Evolutionary conservation across 2,113 vertebrate species (phyloP).

Genomic region (Nymphicus hollandicus): DNA sequence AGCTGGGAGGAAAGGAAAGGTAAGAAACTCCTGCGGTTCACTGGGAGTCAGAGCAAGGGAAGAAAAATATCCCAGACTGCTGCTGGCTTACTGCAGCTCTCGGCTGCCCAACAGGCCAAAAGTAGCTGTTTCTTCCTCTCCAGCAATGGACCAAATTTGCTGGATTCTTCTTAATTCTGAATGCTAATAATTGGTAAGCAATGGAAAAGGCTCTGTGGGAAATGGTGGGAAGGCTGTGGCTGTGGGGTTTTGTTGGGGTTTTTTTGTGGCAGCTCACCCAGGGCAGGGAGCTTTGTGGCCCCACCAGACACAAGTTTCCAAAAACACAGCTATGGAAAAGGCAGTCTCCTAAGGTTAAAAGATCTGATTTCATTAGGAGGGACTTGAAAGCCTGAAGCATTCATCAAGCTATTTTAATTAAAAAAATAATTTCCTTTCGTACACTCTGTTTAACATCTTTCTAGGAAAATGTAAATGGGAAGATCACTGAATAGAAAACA

Average conservation of each 20-base stretch:
- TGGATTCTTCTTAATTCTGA: not conserved
- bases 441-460: not conserved
- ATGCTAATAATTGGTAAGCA: not conserved
- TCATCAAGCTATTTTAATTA: conserved; percentile 28
- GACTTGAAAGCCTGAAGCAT: not conserved
- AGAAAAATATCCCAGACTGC: not conserved
- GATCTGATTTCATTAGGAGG: not conserved
- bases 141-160: not conserved
- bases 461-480: not conserved
- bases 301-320: not conserved
- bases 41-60: not conserved
- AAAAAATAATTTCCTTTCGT: conserved; percentile 1
- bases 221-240: not conserved
- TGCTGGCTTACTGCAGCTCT: not conserved
- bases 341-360: not conserved
- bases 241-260: not conserved
- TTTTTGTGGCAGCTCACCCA: not conserved
- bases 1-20: not conserved
- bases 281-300: not conserved
- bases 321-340: not conserved
- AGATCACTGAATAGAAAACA: not conserved
- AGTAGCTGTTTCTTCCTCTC: not conserved
- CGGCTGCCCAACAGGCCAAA: not conserved
- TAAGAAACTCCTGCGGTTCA: not conserved
- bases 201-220: not conserved